Base-by-base conservation (phyloP, 2,888 invertebrate species). In the Camptogramma bilineatum region DNA sequence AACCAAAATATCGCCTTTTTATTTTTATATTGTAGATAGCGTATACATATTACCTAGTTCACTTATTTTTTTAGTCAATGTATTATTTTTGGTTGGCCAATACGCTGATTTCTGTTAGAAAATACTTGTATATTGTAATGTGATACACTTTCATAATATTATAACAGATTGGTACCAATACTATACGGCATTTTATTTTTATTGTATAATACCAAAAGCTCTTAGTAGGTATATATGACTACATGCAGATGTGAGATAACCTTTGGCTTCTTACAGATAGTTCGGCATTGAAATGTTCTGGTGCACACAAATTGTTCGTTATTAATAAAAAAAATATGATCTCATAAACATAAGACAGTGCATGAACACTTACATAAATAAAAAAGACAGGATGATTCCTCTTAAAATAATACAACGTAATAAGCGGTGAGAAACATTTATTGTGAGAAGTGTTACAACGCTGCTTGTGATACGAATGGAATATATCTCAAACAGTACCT, bases 111-210 rank as follows among this genome's bases (percentile, higher is more conserved):
- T 84, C 81, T 82, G 83, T 86, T 86, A 82, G 73, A 75, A 81
- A 80, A 73, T 73, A 72, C 79, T 78, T 86, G 82, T 85, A 85
- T 84, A 83, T 87, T 87, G 83, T 86, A 85, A 87, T 85, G 81
- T 87, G 83, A 81, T 85, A 75, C 81, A 77, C 71, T 82, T 84
- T 84, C 83, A 77, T 83, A 79, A 79, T 81, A 82, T 50, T 81
- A 86, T 82, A 84, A 86, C 80, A 86, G 64, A 86, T 82, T 86
- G 83, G 83, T 88, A 86, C 78, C 79, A 81, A 83, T 75, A 79
- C 48, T 31, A 72, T 50, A 60, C 34, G 31, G 66, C 47, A 54
- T 72, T 71, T 72, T 58, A 17, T 53, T 69, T n/a, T 61, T 39
- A 16, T 18, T 31, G n/a, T 10, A 44, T 17, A 17, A 17, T 17